Percentiles rank a stretch among this genome's conserved stretches.
These are phyloP conservation scores for Calyptommatus sinebrachiatus DNA, from an alignment of 2,113 vertebrate species.

Conservation along the genomic window DNA sequence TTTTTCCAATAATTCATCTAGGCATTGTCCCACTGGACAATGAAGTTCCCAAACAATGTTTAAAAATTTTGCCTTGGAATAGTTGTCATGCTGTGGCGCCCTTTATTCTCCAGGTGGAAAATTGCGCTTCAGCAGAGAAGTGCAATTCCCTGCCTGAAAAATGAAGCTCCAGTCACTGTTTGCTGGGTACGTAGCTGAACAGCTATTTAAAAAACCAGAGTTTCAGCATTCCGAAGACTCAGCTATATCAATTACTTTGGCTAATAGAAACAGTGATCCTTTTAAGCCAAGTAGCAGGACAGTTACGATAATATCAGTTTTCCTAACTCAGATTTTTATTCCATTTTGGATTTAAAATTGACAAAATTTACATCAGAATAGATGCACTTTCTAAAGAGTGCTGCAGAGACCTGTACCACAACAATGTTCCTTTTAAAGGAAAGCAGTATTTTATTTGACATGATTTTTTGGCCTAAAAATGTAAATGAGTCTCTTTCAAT, in stretches of 20 bases:
- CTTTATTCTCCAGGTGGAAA: too few relatives aligned
- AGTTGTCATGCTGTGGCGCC: too few relatives aligned
- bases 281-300: neutral
- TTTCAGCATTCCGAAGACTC: neutral
- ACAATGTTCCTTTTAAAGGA: slow-evolving; percentile 18
- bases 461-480: slow-evolving; percentile 22
- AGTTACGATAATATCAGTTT: neutral
- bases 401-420: neutral
- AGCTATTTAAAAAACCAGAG: too few relatives aligned
- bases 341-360: neutral
- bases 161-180: too few relatives aligned
- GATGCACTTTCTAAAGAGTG: slow-evolving; percentile 12
- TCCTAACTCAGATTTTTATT: slow-evolving; percentile 7
- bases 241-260: slow-evolving; percentile 3
- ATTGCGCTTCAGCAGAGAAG: too few relatives aligned
- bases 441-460: slow-evolving; percentile 8
- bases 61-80: too few relatives aligned
- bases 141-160: too few relatives aligned
- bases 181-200: too few relatives aligned
- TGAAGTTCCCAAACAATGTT: too few relatives aligned
- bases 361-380: neutral
- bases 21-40: too few relatives aligned
- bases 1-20: too few relatives aligned
- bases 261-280: slow-evolving; percentile 3
- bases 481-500: slow-evolving; percentile 36